Percentiles rank a stretch among this genome's conserved stretches.
phyloP scores from a whole-genome alignment of 92 coral and sea anemone genomes.

The Bergia puertoricense region DNA sequence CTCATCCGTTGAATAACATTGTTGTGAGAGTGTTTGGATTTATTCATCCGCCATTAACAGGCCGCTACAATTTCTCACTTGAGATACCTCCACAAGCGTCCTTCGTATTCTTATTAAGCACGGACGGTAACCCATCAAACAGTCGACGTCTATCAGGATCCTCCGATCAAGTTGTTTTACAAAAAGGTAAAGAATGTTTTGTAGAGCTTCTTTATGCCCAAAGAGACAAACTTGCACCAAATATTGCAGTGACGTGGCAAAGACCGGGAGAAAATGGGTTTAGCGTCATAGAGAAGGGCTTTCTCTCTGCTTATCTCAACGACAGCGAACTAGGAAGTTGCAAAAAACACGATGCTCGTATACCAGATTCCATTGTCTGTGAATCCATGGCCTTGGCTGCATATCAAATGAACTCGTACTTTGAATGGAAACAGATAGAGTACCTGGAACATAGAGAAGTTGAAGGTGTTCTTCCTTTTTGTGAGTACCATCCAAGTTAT shows the following conservation, averaged over 20 bases:
- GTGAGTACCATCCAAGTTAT: slow-evolving; percentile 51
- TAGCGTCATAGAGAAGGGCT: slow-evolving; percentile 9
- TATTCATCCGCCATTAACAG: slow-evolving; percentile 36
- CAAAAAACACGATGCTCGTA: neutral
- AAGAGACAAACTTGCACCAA: too few species aligned
- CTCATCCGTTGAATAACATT: neutral
- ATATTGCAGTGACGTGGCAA: slow-evolving; percentile 31
- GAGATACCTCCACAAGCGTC: too few species aligned
- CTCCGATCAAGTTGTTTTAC: slow-evolving; percentile 6
- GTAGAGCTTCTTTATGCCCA: too few species aligned
- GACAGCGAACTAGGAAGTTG: slow-evolving; percentile 8
- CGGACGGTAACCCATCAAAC: neutral
- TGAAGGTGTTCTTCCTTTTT: slow-evolving; percentile 11
- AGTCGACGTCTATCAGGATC: neutral
- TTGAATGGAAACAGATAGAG: too few species aligned
- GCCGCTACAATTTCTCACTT: neutral
- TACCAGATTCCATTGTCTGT: slow-evolving; percentile 9
- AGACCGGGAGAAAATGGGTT: slow-evolving; percentile 35
- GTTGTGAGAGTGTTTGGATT: too few species aligned
- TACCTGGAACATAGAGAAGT: slow-evolving; percentile 29
- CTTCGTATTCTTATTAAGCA: too few species aligned
- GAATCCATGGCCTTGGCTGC: neutral
- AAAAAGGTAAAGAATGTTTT: neutral
- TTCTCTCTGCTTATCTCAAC: slow-evolving; percentile 17
- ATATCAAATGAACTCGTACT: neutral